Base-by-base conservation (phyloP, 1,140 invertebrate species). In the Popillia japonica region DNA sequence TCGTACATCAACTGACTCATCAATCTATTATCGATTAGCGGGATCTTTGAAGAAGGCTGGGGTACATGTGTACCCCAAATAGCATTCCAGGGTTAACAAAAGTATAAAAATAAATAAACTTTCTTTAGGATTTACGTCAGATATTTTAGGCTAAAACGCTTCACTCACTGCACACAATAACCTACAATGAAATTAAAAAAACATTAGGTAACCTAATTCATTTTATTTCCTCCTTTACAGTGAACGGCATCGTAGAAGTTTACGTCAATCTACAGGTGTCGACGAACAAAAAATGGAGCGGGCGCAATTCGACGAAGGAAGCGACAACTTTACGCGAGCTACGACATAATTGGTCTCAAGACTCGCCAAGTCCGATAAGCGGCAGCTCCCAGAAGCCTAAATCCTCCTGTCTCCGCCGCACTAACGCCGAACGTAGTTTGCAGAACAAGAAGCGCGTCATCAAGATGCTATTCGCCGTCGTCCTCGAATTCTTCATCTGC, bases 401-500 rank as follows among this genome's bases (percentile, higher is more conserved):
- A 7, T 79, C 81, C 22, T 68, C 61, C 0, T 68, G 61, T 68
- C 75, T 86, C 17, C 75, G 85, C 17, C 78, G 87, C 8, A 87
- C 88, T 7, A 89, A 89, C 77, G 87, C 87, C 55, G 87, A 85
- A 80, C 85, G 88, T 76, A 89, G 86, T 78, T 78, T 89, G 76
- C 84, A 86, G 79, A 89, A 88, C 79, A 89, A 86, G 81, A 84
- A 83, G 87, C 88, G 87, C 83, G 83, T 88, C 81, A 86, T 86
- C 79, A 87, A 89, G 83, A 86, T 86, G 84, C 72, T 86, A 80
- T 94, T 92, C 80, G 92, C 92, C 3, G 89, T 94, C 3, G 92
- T 94, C 9, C 82, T 93, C 8, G 92, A 94, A 81, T 94, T 94
- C 85, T 94, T 94, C 85, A 88, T 94, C 41, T 94, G 93, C 84